Base-by-base conservation (phyloP, 2,797 vertebrate species). In the Tangara arthus region DNA sequence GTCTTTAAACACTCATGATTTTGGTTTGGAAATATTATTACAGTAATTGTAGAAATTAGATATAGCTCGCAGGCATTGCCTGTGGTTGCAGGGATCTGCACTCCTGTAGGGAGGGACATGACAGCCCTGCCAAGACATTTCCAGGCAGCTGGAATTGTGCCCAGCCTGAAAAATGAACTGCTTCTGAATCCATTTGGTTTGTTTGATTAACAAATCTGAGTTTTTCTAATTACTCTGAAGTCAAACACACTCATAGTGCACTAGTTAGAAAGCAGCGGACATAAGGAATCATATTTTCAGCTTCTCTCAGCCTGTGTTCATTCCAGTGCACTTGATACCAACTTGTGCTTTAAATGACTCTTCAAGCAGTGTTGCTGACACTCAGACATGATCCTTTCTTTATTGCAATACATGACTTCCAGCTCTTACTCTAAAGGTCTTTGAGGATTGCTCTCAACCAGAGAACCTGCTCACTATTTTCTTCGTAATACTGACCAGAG, bases 71-170 rank as follows among this genome's bases (percentile, higher is more conserved):
- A 60, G 53, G 52, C 77, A 64, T 34, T 89, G 60, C 6, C n/a
- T 77, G 65, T 55, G 49, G 56, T 6, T 61, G 49, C 34, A 71
- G 37, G 66, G 32, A 65, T 47, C 24, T 64, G 44, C 41, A 61
- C 35, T 71, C 23, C 39, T 91, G 39, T 26, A 70, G 27, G 63
- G 32, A 32, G 17, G 59, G 52, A 28, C 35, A 7, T 0, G 0
- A 41, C 16, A 70, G 42, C 50, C 90, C 85, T 93, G 81, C 71
- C 77, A 92, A 84, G 60, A 52, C 5, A 8, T 66, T 49, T 50
- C 41, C 32, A 89, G 89, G 78, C 77, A 91, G 49, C 53, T 96
- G 70, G 75, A 87, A 75, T 66, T 52, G 57, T 92, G 77, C 77
- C 77, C 42, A 9, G 11, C 56, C 44, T 47, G 44, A 81, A 87